Conservation (phyloP, 2,888 invertebrate species). For the Xestia c-nigrum region DNA sequence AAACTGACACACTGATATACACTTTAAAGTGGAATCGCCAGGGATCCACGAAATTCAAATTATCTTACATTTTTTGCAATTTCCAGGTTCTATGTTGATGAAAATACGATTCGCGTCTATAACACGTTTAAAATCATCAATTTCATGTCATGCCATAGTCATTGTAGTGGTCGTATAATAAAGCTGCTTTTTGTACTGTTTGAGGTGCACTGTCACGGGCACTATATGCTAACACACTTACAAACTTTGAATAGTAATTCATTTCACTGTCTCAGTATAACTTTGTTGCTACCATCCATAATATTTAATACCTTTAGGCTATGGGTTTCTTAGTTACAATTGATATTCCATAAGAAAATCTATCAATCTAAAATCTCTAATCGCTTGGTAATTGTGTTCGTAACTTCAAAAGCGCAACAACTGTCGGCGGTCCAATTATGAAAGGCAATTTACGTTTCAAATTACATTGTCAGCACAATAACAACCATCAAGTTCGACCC, state of each 20-base stretch:
- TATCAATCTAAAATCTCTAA: too few species aligned
- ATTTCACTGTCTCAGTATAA: neutral
- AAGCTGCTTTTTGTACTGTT: neutral
- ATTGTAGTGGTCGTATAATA: too few species aligned
- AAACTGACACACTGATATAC: too few species aligned
- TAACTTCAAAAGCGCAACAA: conserved; percentile 27
- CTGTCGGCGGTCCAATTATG: conserved; percentile 18
- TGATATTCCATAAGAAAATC: neutral
- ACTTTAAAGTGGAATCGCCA: too few species aligned
- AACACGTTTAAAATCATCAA: too few species aligned
- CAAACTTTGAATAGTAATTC: neutral
- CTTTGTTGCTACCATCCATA: neutral
- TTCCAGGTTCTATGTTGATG: too few species aligned
- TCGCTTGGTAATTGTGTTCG: neutral
- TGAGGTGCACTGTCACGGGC: neutral
- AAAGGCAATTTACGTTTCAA: conserved; percentile 30
- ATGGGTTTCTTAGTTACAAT: neutral
- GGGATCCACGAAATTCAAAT: too few species aligned
- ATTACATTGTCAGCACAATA: conserved; percentile 54
- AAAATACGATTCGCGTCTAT: too few species aligned
- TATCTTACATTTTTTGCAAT: too few species aligned
- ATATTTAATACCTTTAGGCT: neutral
- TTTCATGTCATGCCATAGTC: too few species aligned
- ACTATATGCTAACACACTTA: neutral
- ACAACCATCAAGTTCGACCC: conserved; percentile 25